These are phyloP conservation scores for Noctua fimbriata DNA, from an alignment of 2,888 invertebrate genomes.

Conservation along the genomic window DNA sequence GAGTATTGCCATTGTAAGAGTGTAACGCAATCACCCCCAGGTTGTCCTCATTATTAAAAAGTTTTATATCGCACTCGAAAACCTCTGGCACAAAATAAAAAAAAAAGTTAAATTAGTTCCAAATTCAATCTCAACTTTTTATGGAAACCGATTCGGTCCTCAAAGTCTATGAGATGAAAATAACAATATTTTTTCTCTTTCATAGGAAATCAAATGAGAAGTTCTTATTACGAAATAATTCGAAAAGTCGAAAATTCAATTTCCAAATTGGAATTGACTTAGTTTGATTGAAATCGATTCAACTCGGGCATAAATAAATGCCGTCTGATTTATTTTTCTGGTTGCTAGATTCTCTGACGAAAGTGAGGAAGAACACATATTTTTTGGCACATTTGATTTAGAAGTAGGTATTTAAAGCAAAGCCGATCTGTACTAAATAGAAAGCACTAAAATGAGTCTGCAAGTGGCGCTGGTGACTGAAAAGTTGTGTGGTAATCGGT, in stretches of 20 bases:
- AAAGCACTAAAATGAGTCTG: neutral
- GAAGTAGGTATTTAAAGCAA: neutral
- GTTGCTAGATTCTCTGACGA: neutral
- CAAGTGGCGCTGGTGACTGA: neutral
- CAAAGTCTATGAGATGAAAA: conserved; percentile 13
- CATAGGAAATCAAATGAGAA: conserved; percentile 25
- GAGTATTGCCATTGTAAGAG: neutral
- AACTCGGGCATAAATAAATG: neutral
- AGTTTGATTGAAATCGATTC: conserved; percentile 23
- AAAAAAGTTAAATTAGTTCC: conserved; percentile 50
- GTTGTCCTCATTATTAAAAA: conserved; percentile 1
- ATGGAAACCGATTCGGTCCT: conserved; percentile 37
- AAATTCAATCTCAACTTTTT: conserved; percentile 58
- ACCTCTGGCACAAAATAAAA: conserved; percentile 5
- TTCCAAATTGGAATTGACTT: conserved; percentile 41
- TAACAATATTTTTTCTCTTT: conserved; percentile 26
- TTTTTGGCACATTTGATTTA: neutral
- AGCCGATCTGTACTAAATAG: too few relatives aligned
- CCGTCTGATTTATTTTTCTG: neutral
- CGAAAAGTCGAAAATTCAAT: conserved; percentile 27
- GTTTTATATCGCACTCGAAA: neutral
- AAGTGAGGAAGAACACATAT: neutral
- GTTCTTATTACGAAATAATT: conserved; percentile 27
- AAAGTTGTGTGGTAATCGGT: too few relatives aligned
- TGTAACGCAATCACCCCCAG: neutral